These are phyloP conservation scores for Drosophila kikkawai DNA, from an alignment of 1,140 invertebrate species.

Conservation along the genomic window DNA sequence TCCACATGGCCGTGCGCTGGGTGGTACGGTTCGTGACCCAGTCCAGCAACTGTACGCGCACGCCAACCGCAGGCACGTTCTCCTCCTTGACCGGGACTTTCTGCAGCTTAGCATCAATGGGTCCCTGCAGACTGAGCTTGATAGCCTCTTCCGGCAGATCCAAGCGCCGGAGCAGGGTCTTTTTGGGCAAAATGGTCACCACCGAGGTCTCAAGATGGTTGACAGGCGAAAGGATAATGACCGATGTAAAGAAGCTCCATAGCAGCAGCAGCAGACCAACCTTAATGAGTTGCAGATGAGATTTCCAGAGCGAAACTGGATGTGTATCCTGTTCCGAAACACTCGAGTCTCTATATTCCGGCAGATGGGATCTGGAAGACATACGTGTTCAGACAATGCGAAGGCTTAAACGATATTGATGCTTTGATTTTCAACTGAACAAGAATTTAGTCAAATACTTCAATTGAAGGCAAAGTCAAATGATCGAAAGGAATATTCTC, in stretches of 20 bases:
- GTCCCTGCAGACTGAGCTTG: neutral
- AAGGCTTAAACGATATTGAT: neutral
- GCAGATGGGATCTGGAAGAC: neutral
- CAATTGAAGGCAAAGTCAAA: conserved; percentile 15
- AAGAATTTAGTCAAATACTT: neutral
- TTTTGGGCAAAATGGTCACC: neutral
- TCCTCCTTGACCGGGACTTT: neutral
- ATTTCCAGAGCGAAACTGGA: neutral
- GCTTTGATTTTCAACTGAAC: neutral
- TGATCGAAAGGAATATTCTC: neutral
- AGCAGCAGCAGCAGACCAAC: neutral
- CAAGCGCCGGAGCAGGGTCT: neutral
- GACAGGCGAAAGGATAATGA: neutral
- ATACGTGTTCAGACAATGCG: neutral
- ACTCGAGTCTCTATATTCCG: neutral
- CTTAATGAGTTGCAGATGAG: neutral
- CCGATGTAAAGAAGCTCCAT: neutral
- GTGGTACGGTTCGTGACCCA: neutral
- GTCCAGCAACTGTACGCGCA: neutral
- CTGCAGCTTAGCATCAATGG: neutral
- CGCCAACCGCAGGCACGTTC: neutral
- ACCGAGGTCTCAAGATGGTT: neutral
- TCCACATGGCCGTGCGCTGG: neutral
- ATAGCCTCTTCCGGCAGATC: neutral
- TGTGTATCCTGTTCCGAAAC: neutral